Evolutionary conservation across 2,888 invertebrate genomes (phyloP).

Genomic region (Luffia ferchaultella): DNA sequence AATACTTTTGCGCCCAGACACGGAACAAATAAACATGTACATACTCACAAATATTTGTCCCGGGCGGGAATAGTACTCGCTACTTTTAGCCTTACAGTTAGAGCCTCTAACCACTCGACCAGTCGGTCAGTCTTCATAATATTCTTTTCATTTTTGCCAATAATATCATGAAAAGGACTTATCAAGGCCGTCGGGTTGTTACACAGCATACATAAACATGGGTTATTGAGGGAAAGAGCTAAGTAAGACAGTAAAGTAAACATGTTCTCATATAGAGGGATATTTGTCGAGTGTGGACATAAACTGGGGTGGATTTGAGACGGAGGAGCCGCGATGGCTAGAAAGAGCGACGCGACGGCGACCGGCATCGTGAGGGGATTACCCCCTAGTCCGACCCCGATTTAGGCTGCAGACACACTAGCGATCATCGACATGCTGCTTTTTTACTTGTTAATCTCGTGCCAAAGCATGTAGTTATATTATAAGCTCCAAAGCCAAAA

Average conservation of each 20-base stretch:
- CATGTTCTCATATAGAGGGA: background rate
- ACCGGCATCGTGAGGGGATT: background rate
- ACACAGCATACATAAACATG: background rate
- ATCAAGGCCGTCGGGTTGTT: slow-evolving; percentile 20
- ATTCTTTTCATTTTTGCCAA: no score
- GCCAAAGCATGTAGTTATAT: no score
- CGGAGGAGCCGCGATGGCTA: background rate
- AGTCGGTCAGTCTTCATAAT: no score
- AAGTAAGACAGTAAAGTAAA: background rate
- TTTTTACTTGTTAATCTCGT: background rate
- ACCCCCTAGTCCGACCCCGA: background rate
- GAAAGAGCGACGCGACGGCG: background rate
- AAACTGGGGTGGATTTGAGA: background rate
- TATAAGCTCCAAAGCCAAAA: no score
- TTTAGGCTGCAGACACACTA: background rate
- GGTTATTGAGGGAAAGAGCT: no score
- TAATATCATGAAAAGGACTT: no score
- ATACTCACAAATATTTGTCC: no score
- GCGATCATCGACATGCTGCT: background rate
- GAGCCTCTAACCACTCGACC: no score
- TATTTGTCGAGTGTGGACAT: background rate
- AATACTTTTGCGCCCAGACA: no score
- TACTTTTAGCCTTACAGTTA: no score
- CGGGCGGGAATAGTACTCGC: no score
- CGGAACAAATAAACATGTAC: no score